These are phyloP conservation scores for Falcunculus frontatus DNA, from an alignment of 2,113 vertebrate species.

Conservation along the genomic window DNA sequence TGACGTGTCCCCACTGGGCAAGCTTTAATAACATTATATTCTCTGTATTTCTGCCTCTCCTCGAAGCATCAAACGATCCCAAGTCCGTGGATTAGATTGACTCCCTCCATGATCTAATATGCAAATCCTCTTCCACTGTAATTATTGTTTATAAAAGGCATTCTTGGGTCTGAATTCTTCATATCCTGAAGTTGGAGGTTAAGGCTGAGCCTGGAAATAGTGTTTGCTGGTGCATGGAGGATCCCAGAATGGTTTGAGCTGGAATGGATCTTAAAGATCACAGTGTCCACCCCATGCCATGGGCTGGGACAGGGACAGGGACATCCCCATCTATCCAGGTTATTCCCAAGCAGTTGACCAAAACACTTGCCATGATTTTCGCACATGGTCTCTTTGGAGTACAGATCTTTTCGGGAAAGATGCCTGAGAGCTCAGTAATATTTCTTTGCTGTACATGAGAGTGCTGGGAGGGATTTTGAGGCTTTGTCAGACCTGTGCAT, in stretches of 20 bases:
- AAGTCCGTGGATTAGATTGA: neutral
- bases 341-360: neutral
- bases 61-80: neutral
- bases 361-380: neutral
- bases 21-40: slow-evolving; percentile 19
- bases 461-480: neutral
- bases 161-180: neutral
- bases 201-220: neutral
- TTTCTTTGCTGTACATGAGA: neutral
- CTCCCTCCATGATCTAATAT: neutral
- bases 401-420: neutral
- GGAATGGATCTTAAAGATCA: neutral
- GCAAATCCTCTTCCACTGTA: neutral
- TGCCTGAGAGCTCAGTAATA: neutral
- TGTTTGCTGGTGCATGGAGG: neutral
- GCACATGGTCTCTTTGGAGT: fast-evolving
- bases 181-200: neutral
- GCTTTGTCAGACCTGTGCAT: neutral
- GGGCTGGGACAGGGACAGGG: neutral
- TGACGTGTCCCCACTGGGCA: slow-evolving; percentile 48
- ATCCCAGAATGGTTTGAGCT: neutral
- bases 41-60: neutral
- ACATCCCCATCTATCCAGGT: neutral
- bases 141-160: neutral
- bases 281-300: fast-evolving